These are phyloP conservation scores for Diaphora mendica DNA, from an alignment of 2,888 invertebrate genomes.

Conservation along the genomic window DNA sequence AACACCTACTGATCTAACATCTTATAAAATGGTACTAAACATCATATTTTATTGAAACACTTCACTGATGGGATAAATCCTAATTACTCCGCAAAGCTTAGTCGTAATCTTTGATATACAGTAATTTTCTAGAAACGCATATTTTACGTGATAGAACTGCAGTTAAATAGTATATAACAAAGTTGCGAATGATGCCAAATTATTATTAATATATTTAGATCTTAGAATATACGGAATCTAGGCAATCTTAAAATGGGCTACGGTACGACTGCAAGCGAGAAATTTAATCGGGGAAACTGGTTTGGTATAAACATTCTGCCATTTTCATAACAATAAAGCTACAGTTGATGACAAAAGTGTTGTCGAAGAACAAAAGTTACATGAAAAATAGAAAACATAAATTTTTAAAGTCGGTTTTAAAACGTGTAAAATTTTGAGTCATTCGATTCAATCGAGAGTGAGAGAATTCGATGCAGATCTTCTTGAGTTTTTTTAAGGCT, in stretches of 20 bases:
- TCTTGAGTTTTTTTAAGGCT: too few species aligned
- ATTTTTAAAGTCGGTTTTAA: too few species aligned
- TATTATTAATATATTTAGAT: constrained; percentile 33
- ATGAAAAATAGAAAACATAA: too few species aligned
- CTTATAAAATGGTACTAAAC: not conserved
- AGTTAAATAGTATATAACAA: constrained; percentile 46
- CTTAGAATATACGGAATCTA: constrained; percentile 37
- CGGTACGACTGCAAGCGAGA: constrained; percentile 19
- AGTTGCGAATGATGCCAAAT: constrained; percentile 47
- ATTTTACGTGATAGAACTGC: constrained; percentile 44
- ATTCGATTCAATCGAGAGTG: too few species aligned
- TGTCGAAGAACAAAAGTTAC: too few species aligned
- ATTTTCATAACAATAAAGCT: too few species aligned
- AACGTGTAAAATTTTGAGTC: too few species aligned
- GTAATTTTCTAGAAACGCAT: constrained; percentile 22
- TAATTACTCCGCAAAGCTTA: constrained; percentile 1
- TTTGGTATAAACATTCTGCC: too few species aligned
- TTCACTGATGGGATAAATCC: not conserved
- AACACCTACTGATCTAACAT: not conserved
- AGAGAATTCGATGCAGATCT: too few species aligned
- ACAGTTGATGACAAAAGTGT: too few species aligned
- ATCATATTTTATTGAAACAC: constrained; percentile 10
- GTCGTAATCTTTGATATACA: constrained; percentile 21
- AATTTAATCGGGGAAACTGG: too few species aligned
- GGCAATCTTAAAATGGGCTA: constrained; percentile 30